These are phyloP conservation scores for Meriones unguiculatus DNA, from an alignment of 2,113 vertebrate species.

Conservation along the genomic window DNA sequence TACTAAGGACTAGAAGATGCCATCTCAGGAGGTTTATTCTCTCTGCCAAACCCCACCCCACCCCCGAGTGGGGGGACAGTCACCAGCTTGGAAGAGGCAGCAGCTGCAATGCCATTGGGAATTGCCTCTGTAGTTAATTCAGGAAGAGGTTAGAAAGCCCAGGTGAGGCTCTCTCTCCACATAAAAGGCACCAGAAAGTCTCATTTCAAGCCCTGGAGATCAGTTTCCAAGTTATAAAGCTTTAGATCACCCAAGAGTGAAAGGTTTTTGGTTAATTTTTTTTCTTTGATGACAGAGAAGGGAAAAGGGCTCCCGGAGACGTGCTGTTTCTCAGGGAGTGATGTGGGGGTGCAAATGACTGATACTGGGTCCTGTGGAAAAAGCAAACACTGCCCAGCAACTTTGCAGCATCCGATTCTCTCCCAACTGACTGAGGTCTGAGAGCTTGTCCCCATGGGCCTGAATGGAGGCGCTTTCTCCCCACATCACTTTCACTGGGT, in stretches of 20 bases:
- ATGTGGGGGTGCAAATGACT: neutral
- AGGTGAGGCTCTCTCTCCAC: slow-evolving; percentile 36
- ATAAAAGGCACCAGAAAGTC: slow-evolving; percentile 60
- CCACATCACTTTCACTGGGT: neutral
- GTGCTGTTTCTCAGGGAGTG: neutral
- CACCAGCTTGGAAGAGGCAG: neutral
- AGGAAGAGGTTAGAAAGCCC: slow-evolving; percentile 72
- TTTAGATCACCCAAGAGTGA: neutral
- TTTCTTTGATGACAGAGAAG: neutral
- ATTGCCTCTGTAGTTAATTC: slow-evolving; percentile 61
- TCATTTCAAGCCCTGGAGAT: slow-evolving; percentile 69
- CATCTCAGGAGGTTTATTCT: neutral
- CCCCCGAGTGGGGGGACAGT: neutral
- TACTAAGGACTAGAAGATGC: neutral
- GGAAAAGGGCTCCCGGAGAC: neutral
- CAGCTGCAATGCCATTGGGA: slow-evolving; percentile 30
- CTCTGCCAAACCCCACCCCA: neutral
- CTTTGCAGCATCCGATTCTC: fast-evolving
- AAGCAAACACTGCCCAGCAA: neutral
- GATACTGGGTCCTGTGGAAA: fast-evolving
- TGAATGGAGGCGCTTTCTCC: neutral
- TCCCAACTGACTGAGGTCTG: neutral
- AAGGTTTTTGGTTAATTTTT: neutral
- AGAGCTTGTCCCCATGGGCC: neutral
- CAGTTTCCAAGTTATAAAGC: slow-evolving; percentile 60